Base-by-base conservation (phyloP, 35 echinoderm and acorn worm species). In the Strongylocentrotus purpuratus region DNA sequence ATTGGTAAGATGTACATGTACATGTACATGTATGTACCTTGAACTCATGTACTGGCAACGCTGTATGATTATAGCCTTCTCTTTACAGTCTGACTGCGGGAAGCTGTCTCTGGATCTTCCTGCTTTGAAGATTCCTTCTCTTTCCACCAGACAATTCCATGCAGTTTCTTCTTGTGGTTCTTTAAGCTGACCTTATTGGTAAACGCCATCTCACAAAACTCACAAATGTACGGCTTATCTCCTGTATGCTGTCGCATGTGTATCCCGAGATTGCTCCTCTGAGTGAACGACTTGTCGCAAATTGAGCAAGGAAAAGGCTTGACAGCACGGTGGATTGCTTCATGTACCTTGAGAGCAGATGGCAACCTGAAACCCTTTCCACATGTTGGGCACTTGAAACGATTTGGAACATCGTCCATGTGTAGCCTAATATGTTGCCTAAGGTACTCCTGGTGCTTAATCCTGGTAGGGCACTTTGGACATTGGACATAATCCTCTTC, bases 131-230 rank as follows among this genome's bases (percentile, higher is more conserved):
- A 55, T 55, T 55, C 50, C 0, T 11, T 41, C 35, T 41, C 65
- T 78, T 78, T 78, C 97, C 97, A 98, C 95, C 94, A 90, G 46
- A 97, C 97, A 65, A 98, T 98, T 2, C 96, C 96, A 86, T 98
- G 97, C 5, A 65, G 85, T 46, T 92, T 94, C 94, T 96, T 98
- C 88, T 97, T 91, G 46, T 98, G 97, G 25, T 94, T 98, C 32
- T 98, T 98, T 14, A 98, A 91, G 52, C 97, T 98, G 88, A 98
- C 95, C 13, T 98, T 98, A 65, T 98, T 96, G 33, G 95, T 89
- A 10, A 97, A 97, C 20, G 65, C 59, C 48, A 52, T 70, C 88
- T 94, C 95, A 52, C 96, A 97, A 13, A 94, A 46, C 90, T 97
- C 78, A 47, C 96, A 97, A 65, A 90, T 45, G 85, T 65, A 97